Percentiles rank a stretch among this genome's conserved stretches.
Evolutionary conservation across 2,797 vertebrate species (phyloP).

Genomic region (Paguma larvata): DNA sequence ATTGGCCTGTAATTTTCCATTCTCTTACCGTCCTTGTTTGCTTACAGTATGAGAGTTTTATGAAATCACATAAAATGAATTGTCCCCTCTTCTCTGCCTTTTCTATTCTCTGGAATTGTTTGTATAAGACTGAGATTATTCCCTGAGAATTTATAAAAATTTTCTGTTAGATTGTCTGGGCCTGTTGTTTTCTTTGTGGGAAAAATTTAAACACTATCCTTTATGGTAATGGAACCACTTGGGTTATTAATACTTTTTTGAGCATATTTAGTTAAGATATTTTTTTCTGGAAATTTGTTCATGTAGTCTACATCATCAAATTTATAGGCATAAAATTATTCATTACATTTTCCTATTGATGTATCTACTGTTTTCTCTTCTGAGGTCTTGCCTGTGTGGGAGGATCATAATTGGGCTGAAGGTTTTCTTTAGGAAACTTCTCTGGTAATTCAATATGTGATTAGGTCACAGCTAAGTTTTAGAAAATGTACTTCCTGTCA

Average conservation of each 20-base stretch:
- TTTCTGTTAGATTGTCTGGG: neutral
- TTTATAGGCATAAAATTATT: conserved; percentile 13
- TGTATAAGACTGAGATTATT: conserved; percentile 8
- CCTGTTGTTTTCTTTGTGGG: conserved; percentile 3
- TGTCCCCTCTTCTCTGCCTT: neutral
- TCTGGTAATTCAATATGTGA: conserved; percentile 40
- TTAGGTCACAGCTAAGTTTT: conserved; percentile 47
- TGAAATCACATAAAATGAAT: conserved; percentile 6
- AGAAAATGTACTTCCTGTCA: conserved; percentile 14
- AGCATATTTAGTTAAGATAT: conserved; percentile 5
- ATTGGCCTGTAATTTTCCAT: neutral
- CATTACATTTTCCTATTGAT: neutral
- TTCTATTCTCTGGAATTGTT: neutral
- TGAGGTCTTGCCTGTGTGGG: neutral
- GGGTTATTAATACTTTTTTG: neutral
- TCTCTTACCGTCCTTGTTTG: neutral
- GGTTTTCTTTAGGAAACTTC: conserved; percentile 52
- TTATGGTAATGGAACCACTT: neutral
- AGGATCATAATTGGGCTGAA: neutral
- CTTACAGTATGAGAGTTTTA: neutral
- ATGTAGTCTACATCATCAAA: conserved; percentile 51
- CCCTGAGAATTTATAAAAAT: conserved; percentile 38
- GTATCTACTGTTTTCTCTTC: neutral
- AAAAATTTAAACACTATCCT: neutral
- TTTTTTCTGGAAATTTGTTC: conserved; percentile 41